Evolutionary conservation across 1,140 invertebrate genomes (phyloP), one percentile per base, ranked within the genome.

Genomic region (Listronotus oregonensis): DNA sequence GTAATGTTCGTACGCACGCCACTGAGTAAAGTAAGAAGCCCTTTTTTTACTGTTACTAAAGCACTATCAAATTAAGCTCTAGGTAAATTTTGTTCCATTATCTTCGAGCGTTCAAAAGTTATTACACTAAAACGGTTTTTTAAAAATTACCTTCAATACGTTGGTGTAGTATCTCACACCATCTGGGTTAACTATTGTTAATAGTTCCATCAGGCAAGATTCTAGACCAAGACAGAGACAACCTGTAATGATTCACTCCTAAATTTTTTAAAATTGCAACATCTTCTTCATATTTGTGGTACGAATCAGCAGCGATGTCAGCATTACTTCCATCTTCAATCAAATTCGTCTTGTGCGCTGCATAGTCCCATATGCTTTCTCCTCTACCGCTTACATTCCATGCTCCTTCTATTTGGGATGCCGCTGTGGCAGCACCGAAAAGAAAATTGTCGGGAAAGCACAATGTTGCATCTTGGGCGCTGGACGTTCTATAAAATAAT

Each of bases 171-270:
- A 34, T 6, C 9, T 9, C 5, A 34, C 32, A 6, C 32, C 32
- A 5, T 34, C 32, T 9, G 5, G 32, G 9, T 34, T 34, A 6
- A 34, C 9, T 34, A n/a, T 34, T 34, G 9, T 34, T 34, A 34
- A 34, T 34, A 5, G 43, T 62, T 3, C 69, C 69, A 12, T 27
- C 11, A 21, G 69, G 69, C 11, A 71, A 44, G 3, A 71, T 60
- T 37, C 84, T 66, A 3, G 82, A 62, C 86, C 86, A 88, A 11
- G 84, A 83, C 63, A 88, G 78, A 0, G 85, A 88, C 71, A 87
- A 81, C 15, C 86, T 77, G 51, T 82, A 82, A 47, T 77, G 79
- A 46, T 78, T 68, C 1, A 84, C 81, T 8, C 80, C 80, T 18
- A 83, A 66, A 18, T 74, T 70, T 63, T 82, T 77, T 0, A 84